Conservation (phyloP, 2,888 invertebrate genomes). For the Ichneumoninae sp. region DNA sequence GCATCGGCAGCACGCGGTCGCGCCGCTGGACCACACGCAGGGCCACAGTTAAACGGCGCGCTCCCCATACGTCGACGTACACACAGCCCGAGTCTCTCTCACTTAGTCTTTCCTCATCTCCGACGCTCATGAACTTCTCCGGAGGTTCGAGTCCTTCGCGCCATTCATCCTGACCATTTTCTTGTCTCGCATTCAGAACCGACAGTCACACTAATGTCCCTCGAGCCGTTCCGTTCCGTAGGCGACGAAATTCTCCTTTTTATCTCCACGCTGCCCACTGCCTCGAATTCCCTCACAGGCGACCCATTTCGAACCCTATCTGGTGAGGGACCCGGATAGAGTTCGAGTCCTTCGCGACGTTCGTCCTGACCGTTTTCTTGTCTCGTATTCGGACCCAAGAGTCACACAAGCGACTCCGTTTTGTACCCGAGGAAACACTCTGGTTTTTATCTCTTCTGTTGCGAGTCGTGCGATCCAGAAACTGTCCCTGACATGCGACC, state of each 20-base stretch:
- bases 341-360: constrained; percentile 72
- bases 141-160: constrained; percentile 61
- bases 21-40: constrained; percentile 71
- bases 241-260: constrained; percentile 18
- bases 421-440: neutral
- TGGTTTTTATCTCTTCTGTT: neutral
- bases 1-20: constrained; percentile 45
- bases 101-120: constrained; percentile 46
- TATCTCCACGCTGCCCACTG: neutral
- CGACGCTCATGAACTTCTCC: constrained; percentile 71
- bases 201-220: constrained; percentile 79
- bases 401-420: constrained; percentile 67
- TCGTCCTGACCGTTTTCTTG: constrained; percentile 75
- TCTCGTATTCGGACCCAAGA: constrained; percentile 75
- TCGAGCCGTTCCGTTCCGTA: constrained; percentile 44
- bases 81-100: constrained; percentile 47
- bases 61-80: constrained; percentile 1
- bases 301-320: constrained; percentile 10
- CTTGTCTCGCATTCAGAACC: constrained; percentile 75
- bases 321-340: neutral
- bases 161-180: constrained; percentile 79
- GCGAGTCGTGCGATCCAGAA: too few species aligned
- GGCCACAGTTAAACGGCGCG: constrained; percentile 43
- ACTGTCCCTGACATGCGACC: constrained; percentile 10
- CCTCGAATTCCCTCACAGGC: constrained; percentile 18